These are phyloP conservation scores for Thomomys bottae DNA, from an alignment of 2,113 vertebrate genomes.

Conservation along the genomic window DNA sequence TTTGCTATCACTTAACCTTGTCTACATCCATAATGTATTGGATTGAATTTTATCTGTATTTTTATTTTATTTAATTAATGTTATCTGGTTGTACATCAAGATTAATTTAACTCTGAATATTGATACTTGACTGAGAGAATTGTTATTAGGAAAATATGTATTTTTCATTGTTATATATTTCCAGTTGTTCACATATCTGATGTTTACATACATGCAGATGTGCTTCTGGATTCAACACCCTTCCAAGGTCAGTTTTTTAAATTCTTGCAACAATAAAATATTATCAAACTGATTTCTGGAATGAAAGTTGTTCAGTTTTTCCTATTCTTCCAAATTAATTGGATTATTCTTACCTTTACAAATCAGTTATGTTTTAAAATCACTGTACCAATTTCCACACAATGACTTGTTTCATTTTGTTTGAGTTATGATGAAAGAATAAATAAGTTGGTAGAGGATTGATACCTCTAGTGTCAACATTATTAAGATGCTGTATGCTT, in stretches of 20 bases:
- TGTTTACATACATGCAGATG: background rate
- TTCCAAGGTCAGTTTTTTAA: background rate
- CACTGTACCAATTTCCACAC: background rate
- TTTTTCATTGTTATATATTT: background rate
- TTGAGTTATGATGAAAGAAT: background rate
- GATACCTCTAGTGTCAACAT: background rate
- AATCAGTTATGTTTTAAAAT: background rate
- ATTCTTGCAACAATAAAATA: background rate
- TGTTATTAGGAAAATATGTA: background rate
- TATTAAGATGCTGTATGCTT: background rate
- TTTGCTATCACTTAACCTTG: conserved; percentile 34
- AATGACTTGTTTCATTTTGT: background rate
- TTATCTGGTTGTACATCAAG: background rate
- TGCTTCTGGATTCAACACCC: background rate
- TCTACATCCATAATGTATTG: background rate
- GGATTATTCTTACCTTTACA: background rate
- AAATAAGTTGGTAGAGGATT: background rate
- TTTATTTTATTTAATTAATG: too few relatives aligned
- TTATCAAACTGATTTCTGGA: background rate
- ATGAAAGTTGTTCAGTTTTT: background rate
- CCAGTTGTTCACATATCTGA: background rate
- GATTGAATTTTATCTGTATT: background rate
- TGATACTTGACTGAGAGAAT: background rate
- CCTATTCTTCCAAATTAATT: background rate
- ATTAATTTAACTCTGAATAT: background rate